Base-by-base conservation (phyloP, 2,797 vertebrate species). In the Chloroceryle inda region DNA sequence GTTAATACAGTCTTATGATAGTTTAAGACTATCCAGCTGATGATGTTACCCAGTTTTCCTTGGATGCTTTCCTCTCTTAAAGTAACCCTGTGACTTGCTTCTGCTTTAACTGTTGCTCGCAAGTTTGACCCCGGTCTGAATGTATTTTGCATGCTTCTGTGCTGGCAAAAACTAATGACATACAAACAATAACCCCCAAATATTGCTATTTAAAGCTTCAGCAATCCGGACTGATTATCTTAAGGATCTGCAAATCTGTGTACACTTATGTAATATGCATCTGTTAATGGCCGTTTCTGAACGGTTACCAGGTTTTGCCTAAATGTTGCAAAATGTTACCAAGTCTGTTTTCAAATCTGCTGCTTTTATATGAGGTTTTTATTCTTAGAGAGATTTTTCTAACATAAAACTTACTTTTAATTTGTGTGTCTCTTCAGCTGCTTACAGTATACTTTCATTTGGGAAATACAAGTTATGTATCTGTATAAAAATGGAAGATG, bases 181-280 rank as follows among this genome's bases (percentile, higher is more conserved):
- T 40, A 26, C 23, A 76, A 89, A 88, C 62, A 92, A 74, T 93
- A 92, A 85, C 84, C 33, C 56, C 49, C 55, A 89, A 94, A 94
- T 94, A 96, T 88, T 92, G 13, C 77, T 95, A 64, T 94, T 85
- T 89, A 96, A 96, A 96, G 72, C 91, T 92, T 92, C 47, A 76
- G 66, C 67, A 82, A 26, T 85, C 49, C 67, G 74, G 91, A 50
- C 69, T 95, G 80, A 90, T 97, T 96, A 94, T 93, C 49, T 73
- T 84, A 84, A 95, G 50, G 83, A 91, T 96, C 85, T 96, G 77
- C 59, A 91, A 74, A 92, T 94, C 91, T 88, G 66, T 53, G 31
- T 68, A 22, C 18, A 1, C 12, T 95, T 96, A 90, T 20, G 38
- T 96, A 94, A 96, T 85, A n/a, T 27, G n/a, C 87, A 94, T 97